Conservation (phyloP, 2,797 vertebrate genomes). For the Apogon talboti region DNA sequence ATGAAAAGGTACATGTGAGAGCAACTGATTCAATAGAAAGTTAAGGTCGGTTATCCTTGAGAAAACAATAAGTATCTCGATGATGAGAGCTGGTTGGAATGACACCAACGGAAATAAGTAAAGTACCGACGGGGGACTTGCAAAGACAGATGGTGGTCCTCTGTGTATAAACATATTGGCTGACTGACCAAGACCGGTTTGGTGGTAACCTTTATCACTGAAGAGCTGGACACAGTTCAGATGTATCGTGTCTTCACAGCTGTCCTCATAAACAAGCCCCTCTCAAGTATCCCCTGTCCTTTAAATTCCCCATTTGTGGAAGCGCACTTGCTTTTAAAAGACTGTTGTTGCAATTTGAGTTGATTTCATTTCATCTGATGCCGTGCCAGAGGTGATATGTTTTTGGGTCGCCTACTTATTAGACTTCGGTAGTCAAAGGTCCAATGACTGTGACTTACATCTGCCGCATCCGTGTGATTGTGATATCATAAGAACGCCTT, state of each 20-base stretch:
- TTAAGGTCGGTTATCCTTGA: neutral
- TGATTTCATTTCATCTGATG: too few species aligned
- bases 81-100: neutral
- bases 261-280: conserved; percentile 55
- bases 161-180: conserved; percentile 33
- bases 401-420: too few species aligned
- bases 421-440: too few species aligned
- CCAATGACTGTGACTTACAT: too few species aligned
- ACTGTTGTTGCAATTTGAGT: too few species aligned
- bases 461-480: too few species aligned
- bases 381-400: too few species aligned
- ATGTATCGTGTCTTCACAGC: conserved; percentile 60
- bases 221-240: conserved; percentile 65
- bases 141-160: conserved; percentile 23
- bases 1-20: conserved; percentile 1
- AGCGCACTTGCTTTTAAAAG: neutral
- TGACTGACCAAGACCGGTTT: conserved; percentile 38
- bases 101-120: conserved; percentile 28
- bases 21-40: neutral
- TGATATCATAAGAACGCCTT: too few species aligned
- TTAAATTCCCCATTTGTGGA: conserved; percentile 40
- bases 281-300: conserved; percentile 52
- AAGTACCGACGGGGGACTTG: neutral
- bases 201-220: conserved; percentile 64
- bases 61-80: neutral